Evolutionary conservation across 2,797 vertebrate genomes (phyloP), one percentile per base, ranked within the genome.

Genomic region (Rachycentron canadum): DNA sequence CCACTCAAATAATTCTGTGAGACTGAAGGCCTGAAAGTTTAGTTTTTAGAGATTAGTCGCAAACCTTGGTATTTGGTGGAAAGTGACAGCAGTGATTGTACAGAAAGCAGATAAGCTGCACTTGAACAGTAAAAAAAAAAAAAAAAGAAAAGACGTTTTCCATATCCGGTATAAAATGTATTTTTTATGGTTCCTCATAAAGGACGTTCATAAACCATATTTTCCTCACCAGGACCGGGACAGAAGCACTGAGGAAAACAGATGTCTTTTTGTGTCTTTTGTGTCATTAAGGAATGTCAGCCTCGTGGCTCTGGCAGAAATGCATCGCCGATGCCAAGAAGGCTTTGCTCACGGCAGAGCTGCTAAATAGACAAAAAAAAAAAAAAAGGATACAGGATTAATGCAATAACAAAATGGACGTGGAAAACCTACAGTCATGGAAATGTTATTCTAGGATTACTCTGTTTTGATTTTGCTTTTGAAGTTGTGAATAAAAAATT

Each of bases 31-130:
- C 13, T 34, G 41, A 32, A 66, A 72, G 14, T 40, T 61, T 2
- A 43, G 40, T 45, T 56, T 73, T 73, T 56, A 45, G 43, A 63
- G 56, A 84, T 87, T 65, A 58, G n/a, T 82, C 77, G 79, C 21
- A 73, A 77, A 80, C 38, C 5, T 69, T 71, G 34, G 59, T 23
- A 71, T 83, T 55, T 69, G 60, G 28, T 41, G 45, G 14, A 63
- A 75, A 63, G 38, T 62, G 53, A 82, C 34, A 60, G 61, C 17
- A 45, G 58, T 50, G 30, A 64, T 59, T 38, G 41, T 19, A 12
- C 21, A 40, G 40, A 75, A 11, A 65, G n/a, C 40, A 32, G 41
- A 70, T 26, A 38, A 67, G 36, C 23, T 28, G 49, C 9, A 40
- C 23, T 38, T 38, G 11, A 26, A 19, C 13, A 26, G 25, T 16